Base-by-base conservation (phyloP, 1,140 invertebrate species). In the Sarcophaga bullata region DNA sequence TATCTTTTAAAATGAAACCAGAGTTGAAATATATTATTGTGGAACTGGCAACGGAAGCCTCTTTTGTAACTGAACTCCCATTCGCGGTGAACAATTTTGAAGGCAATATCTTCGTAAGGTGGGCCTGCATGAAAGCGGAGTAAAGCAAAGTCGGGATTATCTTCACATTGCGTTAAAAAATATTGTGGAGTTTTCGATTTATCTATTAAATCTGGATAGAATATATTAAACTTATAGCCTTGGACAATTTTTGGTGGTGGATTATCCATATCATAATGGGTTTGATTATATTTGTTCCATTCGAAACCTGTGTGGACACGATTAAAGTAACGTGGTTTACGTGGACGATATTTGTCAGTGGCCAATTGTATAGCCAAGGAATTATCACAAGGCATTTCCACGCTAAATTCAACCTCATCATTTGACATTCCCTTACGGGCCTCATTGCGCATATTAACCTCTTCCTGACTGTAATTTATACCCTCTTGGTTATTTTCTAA, bases 261-360 rank as follows among this genome's bases (percentile, higher is more conserved):
- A 93, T 99, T 99, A 91, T 99, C 99, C 95, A 99, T 98, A 90
- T 99, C 98, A 90, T 99, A 99, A 92, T 99, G 98, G 17, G 98
- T 99, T 91, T 99, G 98, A 92, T 99, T 99, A 90, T 99, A 99
- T 90, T 99, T 99, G 91, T 99, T 99, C 99, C 99, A 99, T 89
- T 99, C 98, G 91, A 99, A 99, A 7, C 99, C 97, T 62, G 95
- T 96, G 90, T 97, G 96, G 0, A 97, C 96, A 84, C 98, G 93
- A 92, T 99, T 99, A 91, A 99, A 99, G 91, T 99, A 99, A 80
- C 98, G 91, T 2, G 98, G 98, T 90, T 99, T 99, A 25, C 98
- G 91, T 0, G 98, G 98, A 11, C 98, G 91, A 90, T 99, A 99
- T 91, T 99, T 99, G 87, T 99, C 98, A 0, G 98, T 98, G 97